Percentiles rank a stretch among this genome's conserved stretches.
Evolutionary conservation across 2,888 invertebrate species (phyloP).

Genomic region (Anthophora plumipes): DNA sequence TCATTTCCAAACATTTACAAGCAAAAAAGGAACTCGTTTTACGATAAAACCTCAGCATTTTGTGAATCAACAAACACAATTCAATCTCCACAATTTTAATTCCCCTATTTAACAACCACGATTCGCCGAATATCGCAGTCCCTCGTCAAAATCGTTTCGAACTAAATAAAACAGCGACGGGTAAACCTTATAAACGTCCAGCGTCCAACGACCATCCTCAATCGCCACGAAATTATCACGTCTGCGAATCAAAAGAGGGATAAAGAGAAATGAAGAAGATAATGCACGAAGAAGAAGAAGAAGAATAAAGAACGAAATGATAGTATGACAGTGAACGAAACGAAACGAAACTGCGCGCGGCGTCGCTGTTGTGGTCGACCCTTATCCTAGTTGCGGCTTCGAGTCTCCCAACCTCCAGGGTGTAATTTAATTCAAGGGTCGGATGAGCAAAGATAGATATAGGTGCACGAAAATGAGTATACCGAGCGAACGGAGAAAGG

Average conservation of each 20-base stretch:
- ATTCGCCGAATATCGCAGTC: background rate
- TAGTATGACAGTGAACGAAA: conserved; percentile 1
- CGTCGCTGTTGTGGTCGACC: conserved; percentile 32
- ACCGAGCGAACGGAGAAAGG: conserved; percentile 24
- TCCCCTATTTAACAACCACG: background rate
- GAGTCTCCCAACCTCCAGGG: conserved; percentile 66
- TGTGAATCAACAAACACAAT: background rate
- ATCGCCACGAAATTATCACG: conserved; percentile 26
- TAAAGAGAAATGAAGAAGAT: background rate
- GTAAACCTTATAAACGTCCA: background rate
- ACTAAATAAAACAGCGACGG: background rate
- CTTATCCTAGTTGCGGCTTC: conserved; percentile 37
- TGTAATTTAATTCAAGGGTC: conserved; percentile 77
- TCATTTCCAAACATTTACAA: too few species aligned
- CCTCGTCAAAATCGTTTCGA: background rate
- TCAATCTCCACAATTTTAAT: background rate
- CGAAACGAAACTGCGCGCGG: conserved; percentile 27
- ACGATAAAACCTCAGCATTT: too few species aligned
- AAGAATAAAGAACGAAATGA: background rate
- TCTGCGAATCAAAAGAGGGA: background rate
- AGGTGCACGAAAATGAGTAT: conserved; percentile 59
- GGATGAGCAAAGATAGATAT: conserved; percentile 71
- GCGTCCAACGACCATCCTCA: background rate
- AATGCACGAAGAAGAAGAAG: background rate
- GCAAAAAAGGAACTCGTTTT: too few species aligned